Evolutionary conservation across 1,140 invertebrate species (phyloP).

Genomic region (Hormaphis cornu): DNA sequence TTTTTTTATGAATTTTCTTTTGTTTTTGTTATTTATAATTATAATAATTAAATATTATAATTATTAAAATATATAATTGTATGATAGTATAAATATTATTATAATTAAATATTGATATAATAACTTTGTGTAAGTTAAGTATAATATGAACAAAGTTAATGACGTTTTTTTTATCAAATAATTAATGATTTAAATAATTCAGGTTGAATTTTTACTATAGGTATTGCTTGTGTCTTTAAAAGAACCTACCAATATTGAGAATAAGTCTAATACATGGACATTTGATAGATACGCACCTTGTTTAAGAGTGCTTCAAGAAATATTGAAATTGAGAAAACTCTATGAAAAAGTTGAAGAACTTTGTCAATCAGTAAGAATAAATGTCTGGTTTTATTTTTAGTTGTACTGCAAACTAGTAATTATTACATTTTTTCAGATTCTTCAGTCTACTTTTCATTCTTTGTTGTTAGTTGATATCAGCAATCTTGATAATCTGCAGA

Average conservation of each 20-base stretch:
- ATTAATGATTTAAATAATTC: too few species aligned
- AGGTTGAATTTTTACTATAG: constrained; percentile 11
- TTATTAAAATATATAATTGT: too few species aligned
- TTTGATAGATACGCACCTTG: background rate
- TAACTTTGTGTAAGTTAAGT: too few species aligned
- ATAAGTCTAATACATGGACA: background rate
- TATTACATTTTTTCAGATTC: background rate
- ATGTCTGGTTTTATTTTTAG: background rate
- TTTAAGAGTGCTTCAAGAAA: constrained; percentile 15
- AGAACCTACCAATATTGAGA: background rate
- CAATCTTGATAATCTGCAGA: background rate
- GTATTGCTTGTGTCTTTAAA: background rate
- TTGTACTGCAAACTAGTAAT: background rate
- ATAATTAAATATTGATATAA: too few species aligned
- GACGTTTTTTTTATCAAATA: too few species aligned
- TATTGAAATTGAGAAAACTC: constrained; percentile 2
- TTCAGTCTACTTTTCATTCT: constrained; percentile 17
- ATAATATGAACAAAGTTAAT: too few species aligned
- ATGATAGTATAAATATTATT: too few species aligned
- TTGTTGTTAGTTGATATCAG: background rate
- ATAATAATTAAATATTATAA: too few species aligned
- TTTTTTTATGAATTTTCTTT: too few species aligned
- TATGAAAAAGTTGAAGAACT: constrained; percentile 21
- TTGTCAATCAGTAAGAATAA: background rate
- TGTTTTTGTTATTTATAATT: too few species aligned